Percentiles rank a stretch among this genome's conserved stretches.
Conservation (phyloP, 2,797 vertebrate genomes). For the Triplophysa yarkandensis region DNA sequence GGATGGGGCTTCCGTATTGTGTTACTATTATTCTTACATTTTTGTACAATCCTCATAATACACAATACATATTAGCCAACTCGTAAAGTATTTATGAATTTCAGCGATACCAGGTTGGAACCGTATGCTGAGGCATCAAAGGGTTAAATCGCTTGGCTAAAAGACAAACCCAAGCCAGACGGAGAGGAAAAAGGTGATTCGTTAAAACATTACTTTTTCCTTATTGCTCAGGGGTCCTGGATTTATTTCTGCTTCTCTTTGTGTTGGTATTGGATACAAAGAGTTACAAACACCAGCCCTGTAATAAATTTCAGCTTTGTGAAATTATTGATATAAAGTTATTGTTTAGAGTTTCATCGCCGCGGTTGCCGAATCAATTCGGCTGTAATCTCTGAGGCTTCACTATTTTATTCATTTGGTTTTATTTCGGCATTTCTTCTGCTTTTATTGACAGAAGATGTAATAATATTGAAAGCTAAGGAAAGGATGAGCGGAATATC, state of each 20-base stretch:
- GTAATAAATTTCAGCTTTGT: constrained; percentile 28
- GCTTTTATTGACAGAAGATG: constrained; percentile 6
- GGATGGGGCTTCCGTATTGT: too few relatives aligned
- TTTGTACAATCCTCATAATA: too few relatives aligned
- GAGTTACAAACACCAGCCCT: background rate
- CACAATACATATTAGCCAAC: too few relatives aligned
- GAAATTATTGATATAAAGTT: constrained; percentile 31
- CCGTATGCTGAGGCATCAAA: background rate
- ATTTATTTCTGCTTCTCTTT: constrained; percentile 18
- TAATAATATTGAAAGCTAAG: background rate
- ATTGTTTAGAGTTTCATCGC: constrained; percentile 7
- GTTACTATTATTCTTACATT: too few relatives aligned
- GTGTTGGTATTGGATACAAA: constrained; percentile 17
- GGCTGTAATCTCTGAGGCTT: constrained; percentile 27
- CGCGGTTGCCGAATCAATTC: constrained; percentile 25
- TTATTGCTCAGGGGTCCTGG: background rate
- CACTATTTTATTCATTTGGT: background rate
- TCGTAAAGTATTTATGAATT: too few relatives aligned
- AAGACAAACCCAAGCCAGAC: background rate
- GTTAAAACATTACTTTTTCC: background rate
- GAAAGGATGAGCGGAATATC: background rate
- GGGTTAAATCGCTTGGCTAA: background rate
- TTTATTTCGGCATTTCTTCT: background rate
- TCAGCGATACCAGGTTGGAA: too few relatives aligned
- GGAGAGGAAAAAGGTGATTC: background rate